Conservation (phyloP, 2,797 vertebrate genomes). For the Trichosurus vulpecula region DNA sequence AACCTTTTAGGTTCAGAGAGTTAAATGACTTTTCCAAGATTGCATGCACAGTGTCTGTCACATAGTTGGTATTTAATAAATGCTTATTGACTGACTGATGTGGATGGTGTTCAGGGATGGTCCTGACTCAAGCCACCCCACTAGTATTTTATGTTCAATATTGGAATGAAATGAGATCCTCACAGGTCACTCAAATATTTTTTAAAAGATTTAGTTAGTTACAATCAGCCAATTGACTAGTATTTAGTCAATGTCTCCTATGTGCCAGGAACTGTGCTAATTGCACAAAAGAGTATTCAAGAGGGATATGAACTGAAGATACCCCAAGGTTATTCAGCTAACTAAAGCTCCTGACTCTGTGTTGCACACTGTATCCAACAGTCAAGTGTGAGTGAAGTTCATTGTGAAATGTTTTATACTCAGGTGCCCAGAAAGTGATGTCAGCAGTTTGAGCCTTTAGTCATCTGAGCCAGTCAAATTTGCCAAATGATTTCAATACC, state of each 20-base stretch:
- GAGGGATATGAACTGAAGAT: background rate
- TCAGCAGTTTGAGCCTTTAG: background rate
- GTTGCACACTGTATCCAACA: background rate
- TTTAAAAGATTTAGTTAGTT: background rate
- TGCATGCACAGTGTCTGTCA: no score
- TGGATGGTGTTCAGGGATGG: background rate
- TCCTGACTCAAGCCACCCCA: background rate
- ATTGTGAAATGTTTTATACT: background rate
- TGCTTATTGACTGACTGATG: background rate
- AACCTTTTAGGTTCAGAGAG: background rate
- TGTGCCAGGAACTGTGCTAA: background rate
- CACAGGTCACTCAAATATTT: background rate
- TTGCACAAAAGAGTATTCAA: background rate
- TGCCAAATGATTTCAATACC: background rate
- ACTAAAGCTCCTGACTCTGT: background rate
- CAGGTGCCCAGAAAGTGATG: background rate
- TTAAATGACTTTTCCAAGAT: background rate
- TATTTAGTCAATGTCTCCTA: background rate
- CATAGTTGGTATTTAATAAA: background rate
- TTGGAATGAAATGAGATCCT: background rate
- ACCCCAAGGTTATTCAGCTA: background rate
- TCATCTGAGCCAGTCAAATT: background rate
- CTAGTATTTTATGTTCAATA: background rate
- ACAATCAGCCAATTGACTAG: background rate
- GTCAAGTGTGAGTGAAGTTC: background rate